Evolutionary conservation across 30 jellyfish, hydroid and myxozoan species (phyloP), one percentile per base, ranked within the genome.

Genomic region (Catostylus mosaicus): DNA sequence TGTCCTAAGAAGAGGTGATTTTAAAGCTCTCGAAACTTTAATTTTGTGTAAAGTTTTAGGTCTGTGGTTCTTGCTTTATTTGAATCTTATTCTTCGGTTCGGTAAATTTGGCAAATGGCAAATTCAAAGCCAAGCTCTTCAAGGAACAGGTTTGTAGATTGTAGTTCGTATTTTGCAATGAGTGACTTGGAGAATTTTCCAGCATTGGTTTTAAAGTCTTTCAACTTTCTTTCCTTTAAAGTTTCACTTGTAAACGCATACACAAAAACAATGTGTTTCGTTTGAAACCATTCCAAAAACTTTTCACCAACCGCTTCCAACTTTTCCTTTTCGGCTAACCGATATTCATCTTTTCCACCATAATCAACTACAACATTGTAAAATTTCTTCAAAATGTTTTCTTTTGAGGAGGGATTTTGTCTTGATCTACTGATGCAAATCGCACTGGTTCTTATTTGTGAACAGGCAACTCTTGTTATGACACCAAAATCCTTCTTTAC

Each of bases 361-460:
- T 63, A 20, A 30, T 30, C n/a, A 20, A 22, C 47, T n/a, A 63
- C 46, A 0, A 3, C 32, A 6, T 31, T 36, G 30, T 34, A 68
- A 52, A 33, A 37, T 5, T 34, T 37, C 5, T 7, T 2, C 5
- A 67, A 2, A 36, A 14, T 0, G 30, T 67, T 48, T 0, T 63
- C 48, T 0, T 24, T 1, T 4, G 3, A 45, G 7, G 18, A 14
- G 7, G 18, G 19, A 2, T 32, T 33, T 27, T n/a, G 16, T 6
- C 78, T 35, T 0, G 60, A 45, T 35, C 36, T 0, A 1, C 18
- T 48, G 0, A 68, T 19, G 30, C 2, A 34, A 1, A 22, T 0
- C 12, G 80, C 80, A 32, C 80, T 68, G 51, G 11, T 45, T 20
- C 46, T 34, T 36, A 68, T 68, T 68, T 68, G 80, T 2, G 80